phyloP scores from a whole-genome alignment of 2,888 invertebrate genomes.

The Hirtodrosophila confusa region DNA sequence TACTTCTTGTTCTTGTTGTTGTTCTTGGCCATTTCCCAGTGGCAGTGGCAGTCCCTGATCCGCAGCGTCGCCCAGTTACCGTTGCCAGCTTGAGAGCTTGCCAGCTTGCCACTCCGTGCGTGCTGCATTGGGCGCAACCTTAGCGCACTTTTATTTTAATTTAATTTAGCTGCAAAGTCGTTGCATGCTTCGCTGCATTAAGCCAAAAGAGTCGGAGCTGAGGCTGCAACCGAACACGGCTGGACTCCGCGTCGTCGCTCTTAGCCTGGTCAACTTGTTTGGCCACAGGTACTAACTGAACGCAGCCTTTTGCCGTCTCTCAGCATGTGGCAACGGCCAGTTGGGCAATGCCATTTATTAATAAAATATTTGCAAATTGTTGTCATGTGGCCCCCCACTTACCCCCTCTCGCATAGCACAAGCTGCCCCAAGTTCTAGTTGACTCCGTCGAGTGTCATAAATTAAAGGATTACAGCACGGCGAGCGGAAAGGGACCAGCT shows the following conservation, averaged over 20 bases:
- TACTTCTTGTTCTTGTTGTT: conserved; percentile 14
- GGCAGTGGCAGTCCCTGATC: conserved; percentile 30
- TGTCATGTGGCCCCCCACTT: conserved; percentile 51
- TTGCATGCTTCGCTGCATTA: conserved; percentile 59
- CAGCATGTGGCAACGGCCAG: conserved; percentile 37
- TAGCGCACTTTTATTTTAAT: conserved; percentile 68
- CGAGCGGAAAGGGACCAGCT: conserved; percentile 19
- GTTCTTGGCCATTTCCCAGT: conserved; percentile 5
- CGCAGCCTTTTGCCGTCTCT: conserved; percentile 10
- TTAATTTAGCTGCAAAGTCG: conserved; percentile 67
- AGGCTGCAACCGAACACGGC: conserved; percentile 6
- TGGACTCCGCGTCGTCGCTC: no score
- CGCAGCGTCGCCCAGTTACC: conserved; percentile 30
- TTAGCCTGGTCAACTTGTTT: conserved; percentile 26
- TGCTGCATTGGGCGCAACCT: conserved; percentile 54
- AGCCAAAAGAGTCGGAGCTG: conserved; percentile 4
- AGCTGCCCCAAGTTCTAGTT: conserved; percentile 49
- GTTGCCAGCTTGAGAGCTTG: conserved; percentile 25
- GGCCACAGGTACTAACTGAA: conserved; percentile 28
- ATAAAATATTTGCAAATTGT: conserved; percentile 81
- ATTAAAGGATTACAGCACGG: conserved; percentile 66
- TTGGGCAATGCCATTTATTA: conserved; percentile 77
- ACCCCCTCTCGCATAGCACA: conserved; percentile 12
- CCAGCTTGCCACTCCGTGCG: conserved; percentile 16
- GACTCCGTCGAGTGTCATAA: conserved; percentile 57